phyloP scores from a whole-genome alignment of 1,140 invertebrate species.

The Ceratitis capitata region DNA sequence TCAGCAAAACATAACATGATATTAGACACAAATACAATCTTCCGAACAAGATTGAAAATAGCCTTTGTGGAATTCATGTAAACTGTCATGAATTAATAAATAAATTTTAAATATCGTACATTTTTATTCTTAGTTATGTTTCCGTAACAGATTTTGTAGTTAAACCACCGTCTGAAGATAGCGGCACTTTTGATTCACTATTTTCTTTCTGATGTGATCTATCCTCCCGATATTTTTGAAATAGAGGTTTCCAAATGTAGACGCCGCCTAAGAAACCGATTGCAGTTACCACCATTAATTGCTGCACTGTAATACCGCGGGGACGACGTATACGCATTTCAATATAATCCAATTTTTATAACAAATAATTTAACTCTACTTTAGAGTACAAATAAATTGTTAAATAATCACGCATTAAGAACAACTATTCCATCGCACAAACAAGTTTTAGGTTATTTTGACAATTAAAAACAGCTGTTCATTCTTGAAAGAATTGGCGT shows the following conservation, averaged over 20 bases:
- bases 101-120: too few relatives aligned
- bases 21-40: too few relatives aligned
- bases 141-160: background rate
- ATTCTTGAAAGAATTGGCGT: background rate
- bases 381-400: too few relatives aligned
- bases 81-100: too few relatives aligned
- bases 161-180: conserved; percentile 3
- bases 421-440: too few relatives aligned
- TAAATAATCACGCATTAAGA: background rate
- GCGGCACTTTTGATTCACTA: background rate
- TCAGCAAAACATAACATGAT: too few relatives aligned
- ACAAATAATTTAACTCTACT: too few relatives aligned
- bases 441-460: background rate
- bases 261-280: conserved; percentile 61
- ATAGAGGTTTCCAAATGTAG: conserved; percentile 64
- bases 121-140: too few relatives aligned
- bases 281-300: conserved; percentile 64
- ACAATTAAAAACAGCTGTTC: background rate
- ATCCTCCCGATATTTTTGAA: conserved; percentile 54
- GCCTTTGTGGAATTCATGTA: too few relatives aligned
- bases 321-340: conserved; percentile 65
- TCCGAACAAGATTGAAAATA: too few relatives aligned
- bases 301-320: conserved; percentile 58
- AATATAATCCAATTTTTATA: background rate
- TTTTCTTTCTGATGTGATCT: background rate